Evolutionary conservation across 2,113 vertebrate species (phyloP).

Genomic region (Scytalopus superciliaris): DNA sequence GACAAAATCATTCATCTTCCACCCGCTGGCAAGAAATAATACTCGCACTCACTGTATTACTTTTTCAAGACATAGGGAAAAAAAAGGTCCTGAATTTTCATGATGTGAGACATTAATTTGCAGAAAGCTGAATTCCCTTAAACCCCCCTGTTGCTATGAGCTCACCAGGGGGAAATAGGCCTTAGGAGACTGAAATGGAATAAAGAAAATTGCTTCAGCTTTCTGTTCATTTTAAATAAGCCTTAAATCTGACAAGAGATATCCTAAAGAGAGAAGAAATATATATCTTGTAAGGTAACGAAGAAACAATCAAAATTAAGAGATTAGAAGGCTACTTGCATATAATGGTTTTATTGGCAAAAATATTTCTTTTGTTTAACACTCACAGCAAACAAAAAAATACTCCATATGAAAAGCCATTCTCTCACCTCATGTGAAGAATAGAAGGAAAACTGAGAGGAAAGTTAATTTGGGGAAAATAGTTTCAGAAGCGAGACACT

Average conservation of each 20-base stretch:
- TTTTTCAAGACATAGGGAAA: constrained; percentile 80
- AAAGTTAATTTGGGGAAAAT: constrained; percentile 51
- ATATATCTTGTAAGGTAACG: constrained; percentile 76
- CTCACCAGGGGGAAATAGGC: constrained; percentile 85
- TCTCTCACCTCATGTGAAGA: constrained; percentile 14
- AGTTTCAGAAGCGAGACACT: constrained; percentile 45
- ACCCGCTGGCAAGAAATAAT: constrained; percentile 91
- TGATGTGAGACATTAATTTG: constrained; percentile 90
- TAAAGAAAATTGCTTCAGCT: constrained; percentile 89
- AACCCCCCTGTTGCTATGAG: constrained; percentile 87
- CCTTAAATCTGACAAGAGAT: constrained; percentile 85
- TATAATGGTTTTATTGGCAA: constrained; percentile 44
- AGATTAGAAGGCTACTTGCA: constrained; percentile 71
- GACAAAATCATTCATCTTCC: constrained; percentile 91
- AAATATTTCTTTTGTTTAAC: constrained; percentile 67
- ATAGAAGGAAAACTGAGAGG: constrained; percentile 23
- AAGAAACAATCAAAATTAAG: constrained; percentile 81
- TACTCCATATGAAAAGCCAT: constrained; percentile 36
- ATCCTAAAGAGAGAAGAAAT: constrained; percentile 82
- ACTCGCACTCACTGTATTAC: constrained; percentile 88
- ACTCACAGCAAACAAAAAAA: background rate
- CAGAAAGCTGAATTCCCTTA: constrained; percentile 87
- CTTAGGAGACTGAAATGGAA: constrained; percentile 87
- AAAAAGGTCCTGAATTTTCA: constrained; percentile 86
- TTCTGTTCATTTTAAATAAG: constrained; percentile 89